Evolutionary conservation across 2,113 vertebrate species (phyloP).

Genomic region (Stegostoma tigrinum): DNA sequence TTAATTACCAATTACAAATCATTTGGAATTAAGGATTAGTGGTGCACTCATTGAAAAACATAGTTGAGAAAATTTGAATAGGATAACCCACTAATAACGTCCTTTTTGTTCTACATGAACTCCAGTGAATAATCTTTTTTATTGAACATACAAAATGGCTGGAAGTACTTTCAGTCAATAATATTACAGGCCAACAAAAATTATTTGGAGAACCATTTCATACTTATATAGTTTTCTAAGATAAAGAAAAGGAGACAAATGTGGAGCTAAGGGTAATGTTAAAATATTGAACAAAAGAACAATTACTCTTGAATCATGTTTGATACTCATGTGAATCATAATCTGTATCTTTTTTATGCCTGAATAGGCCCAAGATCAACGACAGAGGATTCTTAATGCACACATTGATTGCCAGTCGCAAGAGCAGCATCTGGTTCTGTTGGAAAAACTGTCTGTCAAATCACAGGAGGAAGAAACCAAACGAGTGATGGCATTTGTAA

Average conservation of each 20-base stretch:
- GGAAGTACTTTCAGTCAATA: background rate
- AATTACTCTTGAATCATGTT: background rate
- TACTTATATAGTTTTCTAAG: background rate
- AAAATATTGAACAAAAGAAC: background rate
- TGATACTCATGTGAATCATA: background rate
- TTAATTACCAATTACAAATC: background rate
- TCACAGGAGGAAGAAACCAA: slow-evolving; percentile 52
- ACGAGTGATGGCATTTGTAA: slow-evolving; percentile 55
- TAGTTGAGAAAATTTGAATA: background rate
- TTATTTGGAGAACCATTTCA: background rate
- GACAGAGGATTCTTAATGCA: background rate
- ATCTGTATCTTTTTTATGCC: slow-evolving; percentile 23
- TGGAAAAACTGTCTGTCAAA: slow-evolving; percentile 43
- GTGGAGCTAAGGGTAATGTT: background rate
- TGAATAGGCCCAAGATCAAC: slow-evolving; percentile 28
- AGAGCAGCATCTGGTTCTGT: slow-evolving; percentile 43
- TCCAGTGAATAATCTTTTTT: background rate
- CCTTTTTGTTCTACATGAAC: background rate
- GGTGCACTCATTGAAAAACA: background rate
- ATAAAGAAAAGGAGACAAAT: background rate
- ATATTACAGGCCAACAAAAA: background rate
- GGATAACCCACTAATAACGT: background rate
- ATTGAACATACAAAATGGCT: background rate
- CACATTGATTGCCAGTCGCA: slow-evolving; percentile 42
- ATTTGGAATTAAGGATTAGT: background rate